Evolutionary conservation across 2,113 vertebrate species (phyloP), one percentile per base, ranked within the genome.

Genomic region (Phocoena sinus): DNA sequence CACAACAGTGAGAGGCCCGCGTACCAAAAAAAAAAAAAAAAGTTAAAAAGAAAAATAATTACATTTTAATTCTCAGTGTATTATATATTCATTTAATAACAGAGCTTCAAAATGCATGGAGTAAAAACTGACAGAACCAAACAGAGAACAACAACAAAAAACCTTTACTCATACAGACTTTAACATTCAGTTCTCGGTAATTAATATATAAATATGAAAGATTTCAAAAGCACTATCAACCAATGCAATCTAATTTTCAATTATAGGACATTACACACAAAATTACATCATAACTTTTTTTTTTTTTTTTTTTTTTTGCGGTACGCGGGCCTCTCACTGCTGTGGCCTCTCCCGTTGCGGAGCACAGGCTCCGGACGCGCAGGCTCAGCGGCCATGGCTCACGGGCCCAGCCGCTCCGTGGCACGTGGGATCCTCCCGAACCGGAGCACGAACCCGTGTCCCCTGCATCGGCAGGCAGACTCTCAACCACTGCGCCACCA

Each of bases 381-480:
- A 44, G 44, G 44, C 44, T 44, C 44, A 44, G 44, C 44, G 44
- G 8, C 44, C 44, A 44, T 44, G 8, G 44, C 8, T 44, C 41
- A 44, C 1, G 7, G 41, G 41, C 1, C 41, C 7, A 44, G 41
- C 7, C 0, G 6, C 41, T 44, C 44, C 44, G 1, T 8, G 8
- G 8, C 44, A 44, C 2, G 8, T 2, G 44, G 44, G 8, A 44
- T 44, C 8, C 7, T 44, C 44, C 44, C 44, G 8, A 8, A 44
- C 8, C 44, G 8, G 44, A 1, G 8, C 44, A 9, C 44, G 2
- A 44, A 10, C 44, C 8, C 0, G 44, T 44, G 44, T 44, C 0
- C 0, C 44, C 44, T 44, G 44, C 44, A 44, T 44, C 44, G 2
- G 44, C 44, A 44, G 44, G 44, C 8, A 10, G 44, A 47, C 44